Percentiles rank a stretch among this genome's conserved stretches.
These are phyloP conservation scores for Pocillopora grandis DNA, from an alignment of 92 coral and sea anemone genomes.

Conservation along the genomic window DNA sequence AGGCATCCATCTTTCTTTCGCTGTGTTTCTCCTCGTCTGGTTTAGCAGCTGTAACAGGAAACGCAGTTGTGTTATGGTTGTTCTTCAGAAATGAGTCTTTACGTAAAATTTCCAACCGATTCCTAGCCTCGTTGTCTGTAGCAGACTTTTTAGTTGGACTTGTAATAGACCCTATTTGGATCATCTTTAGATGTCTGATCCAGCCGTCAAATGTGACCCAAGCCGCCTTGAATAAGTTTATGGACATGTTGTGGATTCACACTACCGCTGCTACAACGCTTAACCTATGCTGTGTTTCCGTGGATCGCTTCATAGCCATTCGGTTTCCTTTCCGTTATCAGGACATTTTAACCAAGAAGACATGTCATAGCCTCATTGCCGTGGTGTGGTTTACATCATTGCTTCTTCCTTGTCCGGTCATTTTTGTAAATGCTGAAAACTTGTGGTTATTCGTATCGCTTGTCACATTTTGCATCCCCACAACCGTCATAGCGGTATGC, in stretches of 20 bases:
- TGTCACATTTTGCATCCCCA: not conserved
- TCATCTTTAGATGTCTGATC: not conserved
- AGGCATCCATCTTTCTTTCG: constrained; percentile 1
- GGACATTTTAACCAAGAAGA: constrained; percentile 8
- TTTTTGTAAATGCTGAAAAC: not conserved
- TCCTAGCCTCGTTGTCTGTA: constrained; percentile 32
- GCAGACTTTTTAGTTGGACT: constrained; percentile 48
- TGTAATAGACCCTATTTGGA: constrained; percentile 18
- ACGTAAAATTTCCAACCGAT: constrained; percentile 34
- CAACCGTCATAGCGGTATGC: not conserved
- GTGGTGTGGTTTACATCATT: constrained; percentile 14
- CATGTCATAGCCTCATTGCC: not conserved
- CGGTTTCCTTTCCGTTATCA: constrained; percentile 22
- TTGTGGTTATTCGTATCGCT: not conserved
- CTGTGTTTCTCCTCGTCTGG: constrained; percentile 1
- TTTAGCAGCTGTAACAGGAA: constrained; percentile 26
- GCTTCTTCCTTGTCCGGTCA: not conserved
- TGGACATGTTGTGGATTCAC: constrained; percentile 23
- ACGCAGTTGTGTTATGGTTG: constrained; percentile 26
- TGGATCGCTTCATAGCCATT: constrained; percentile 22
- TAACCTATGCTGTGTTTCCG: constrained; percentile 29
- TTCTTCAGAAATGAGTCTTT: constrained; percentile 25
- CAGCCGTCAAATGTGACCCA: not conserved
- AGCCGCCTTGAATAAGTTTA: not conserved
- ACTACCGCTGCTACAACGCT: constrained; percentile 28